Evolutionary conservation across 2,797 vertebrate species (phyloP).

Genomic region (Taeniopygia guttata): DNA sequence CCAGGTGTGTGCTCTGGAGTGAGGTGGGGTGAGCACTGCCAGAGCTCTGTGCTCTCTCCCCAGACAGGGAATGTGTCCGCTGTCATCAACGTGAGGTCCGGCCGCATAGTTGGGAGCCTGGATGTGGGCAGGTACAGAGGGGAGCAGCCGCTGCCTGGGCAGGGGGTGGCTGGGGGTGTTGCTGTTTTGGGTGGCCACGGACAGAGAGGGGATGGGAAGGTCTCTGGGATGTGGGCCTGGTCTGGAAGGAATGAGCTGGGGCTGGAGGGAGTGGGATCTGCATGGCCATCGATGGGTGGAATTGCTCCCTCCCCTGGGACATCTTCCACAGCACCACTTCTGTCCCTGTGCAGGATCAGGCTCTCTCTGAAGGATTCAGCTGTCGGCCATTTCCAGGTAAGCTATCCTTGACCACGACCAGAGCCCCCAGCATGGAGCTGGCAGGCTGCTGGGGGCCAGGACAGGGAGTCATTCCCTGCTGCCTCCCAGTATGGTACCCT

Average conservation of each 20-base stretch:
- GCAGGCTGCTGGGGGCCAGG: not conserved
- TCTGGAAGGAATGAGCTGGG: not conserved
- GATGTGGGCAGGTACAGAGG: conserved; percentile 56
- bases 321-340: not conserved
- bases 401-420: not conserved
- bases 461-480: not conserved
- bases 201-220: too few relatives aligned
- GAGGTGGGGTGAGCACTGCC: not conserved
- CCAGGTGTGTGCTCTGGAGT: not conserved
- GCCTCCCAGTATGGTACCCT: accelerated
- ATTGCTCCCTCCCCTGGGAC: accelerated
- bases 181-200: not conserved
- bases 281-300: accelerated
- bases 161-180: not conserved
- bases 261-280: not conserved
- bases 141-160: not conserved
- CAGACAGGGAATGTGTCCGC: conserved; percentile 59
- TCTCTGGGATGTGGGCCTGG: accelerated
- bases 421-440: not conserved
- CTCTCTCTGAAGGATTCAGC: conserved; percentile 73
- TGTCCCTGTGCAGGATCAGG: conserved; percentile 49
- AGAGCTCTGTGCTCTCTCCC: not conserved
- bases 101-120: conserved; percentile 63
- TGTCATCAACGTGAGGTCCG: conserved; percentile 5
- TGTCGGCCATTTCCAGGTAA: conserved; percentile 73